Conservation (phyloP, 1,140 invertebrate species). For the Temnothorax curvispinosus region DNA sequence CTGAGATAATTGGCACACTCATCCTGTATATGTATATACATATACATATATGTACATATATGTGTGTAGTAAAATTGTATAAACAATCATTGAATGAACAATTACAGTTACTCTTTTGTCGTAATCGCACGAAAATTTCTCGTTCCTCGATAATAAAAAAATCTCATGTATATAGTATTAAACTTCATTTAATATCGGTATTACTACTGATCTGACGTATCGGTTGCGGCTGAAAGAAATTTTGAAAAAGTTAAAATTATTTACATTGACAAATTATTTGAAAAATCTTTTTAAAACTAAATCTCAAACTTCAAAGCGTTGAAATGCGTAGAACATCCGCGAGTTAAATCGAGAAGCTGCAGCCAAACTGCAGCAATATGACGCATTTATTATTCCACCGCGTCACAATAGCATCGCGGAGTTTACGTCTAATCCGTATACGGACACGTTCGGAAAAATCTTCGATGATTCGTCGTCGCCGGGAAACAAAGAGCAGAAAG, state of each 20-base stretch:
- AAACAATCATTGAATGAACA: neutral
- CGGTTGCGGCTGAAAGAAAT: neutral
- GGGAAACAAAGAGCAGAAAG: neutral
- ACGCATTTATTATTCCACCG: neutral
- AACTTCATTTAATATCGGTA: neutral
- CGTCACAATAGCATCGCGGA: neutral
- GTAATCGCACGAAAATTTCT: neutral
- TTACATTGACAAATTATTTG: neutral
- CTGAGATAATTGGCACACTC: too few relatives aligned
- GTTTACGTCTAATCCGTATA: neutral
- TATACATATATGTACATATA: too few relatives aligned
- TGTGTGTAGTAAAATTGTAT: neutral
- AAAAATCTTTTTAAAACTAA: neutral
- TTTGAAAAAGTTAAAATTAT: neutral
- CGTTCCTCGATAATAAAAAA: neutral
- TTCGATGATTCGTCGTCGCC: neutral
- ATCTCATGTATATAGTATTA: neutral
- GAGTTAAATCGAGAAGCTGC: neutral
- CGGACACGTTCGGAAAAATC: neutral
- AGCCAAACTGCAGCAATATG: neutral
- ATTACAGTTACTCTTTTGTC: neutral
- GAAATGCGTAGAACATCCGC: neutral
- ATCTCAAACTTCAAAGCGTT: neutral
- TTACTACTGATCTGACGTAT: neutral
- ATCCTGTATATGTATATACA: too few relatives aligned